These are phyloP conservation scores for Lamellibrachia satsuma DNA, from an alignment of 2,888 invertebrate species.

Conservation along the genomic window DNA sequence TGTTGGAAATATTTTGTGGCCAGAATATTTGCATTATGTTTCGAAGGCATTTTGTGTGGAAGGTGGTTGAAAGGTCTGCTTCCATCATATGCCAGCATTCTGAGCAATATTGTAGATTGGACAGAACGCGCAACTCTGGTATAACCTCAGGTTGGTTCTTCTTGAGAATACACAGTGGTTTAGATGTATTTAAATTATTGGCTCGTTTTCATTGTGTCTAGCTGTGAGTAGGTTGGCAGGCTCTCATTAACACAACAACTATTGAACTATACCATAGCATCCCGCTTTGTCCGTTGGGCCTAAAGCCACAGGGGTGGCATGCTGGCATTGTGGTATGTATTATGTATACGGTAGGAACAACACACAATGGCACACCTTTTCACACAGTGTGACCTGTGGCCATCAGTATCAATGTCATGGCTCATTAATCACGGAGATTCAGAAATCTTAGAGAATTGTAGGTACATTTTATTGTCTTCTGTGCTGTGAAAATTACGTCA, in stretches of 20 bases:
- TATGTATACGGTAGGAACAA: background rate
- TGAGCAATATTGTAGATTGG: too few relatives aligned
- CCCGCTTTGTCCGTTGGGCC: background rate
- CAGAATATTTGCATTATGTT: too few relatives aligned
- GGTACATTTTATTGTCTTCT: too few relatives aligned
- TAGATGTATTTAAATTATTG: background rate
- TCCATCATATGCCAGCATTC: too few relatives aligned
- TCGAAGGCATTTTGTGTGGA: too few relatives aligned
- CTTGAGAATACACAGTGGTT: background rate
- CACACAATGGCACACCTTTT: background rate
- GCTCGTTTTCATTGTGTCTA: background rate
- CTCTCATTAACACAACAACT: background rate
- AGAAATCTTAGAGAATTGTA: background rate
- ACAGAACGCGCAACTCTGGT: too few relatives aligned
- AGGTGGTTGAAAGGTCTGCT: too few relatives aligned
- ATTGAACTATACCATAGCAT: background rate
- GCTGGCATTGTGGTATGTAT: background rate
- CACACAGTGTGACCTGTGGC: background rate
- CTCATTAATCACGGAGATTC: background rate
- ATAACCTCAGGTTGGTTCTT: background rate
- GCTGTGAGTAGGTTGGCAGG: background rate
- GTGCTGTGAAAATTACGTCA: too few relatives aligned
- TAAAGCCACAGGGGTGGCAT: background rate
- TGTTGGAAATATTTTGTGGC: too few relatives aligned
- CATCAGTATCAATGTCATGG: background rate